Base-by-base conservation (phyloP, 2,797 vertebrate species). In the Champsocephalus gunnari region DNA sequence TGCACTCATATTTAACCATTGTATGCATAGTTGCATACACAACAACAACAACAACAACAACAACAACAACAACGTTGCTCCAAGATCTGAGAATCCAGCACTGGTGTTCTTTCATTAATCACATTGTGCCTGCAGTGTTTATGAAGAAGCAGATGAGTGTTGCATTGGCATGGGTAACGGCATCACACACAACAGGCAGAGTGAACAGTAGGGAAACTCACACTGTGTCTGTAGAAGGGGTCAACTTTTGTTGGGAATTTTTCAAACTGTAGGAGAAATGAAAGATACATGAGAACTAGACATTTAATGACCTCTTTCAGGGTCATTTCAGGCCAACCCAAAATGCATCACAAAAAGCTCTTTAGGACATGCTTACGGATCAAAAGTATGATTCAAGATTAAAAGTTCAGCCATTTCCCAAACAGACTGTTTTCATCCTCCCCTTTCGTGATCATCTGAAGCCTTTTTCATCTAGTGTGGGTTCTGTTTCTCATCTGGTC, bases 231-330 rank as follows among this genome's bases (percentile, higher is more conserved):
- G 96, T 99, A 98, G 96, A 99, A 99, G 86, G 96, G 97, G 94
- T 99, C 98, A 86, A 98, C 96, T 96, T 99, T 99, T 93, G 97
- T 96, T 91, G 98, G 97, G 93, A 97, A 99, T 97, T 99, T 99
- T 87, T 99, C 98, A 97, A 99, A 99, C 98, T 99, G 97, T 85
- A 95, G 84, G 78, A 90, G 82, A 89, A 88, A 92, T 8, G 54
- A 93, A 73, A 92, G 75, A 89, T 48, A 83, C 65, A 80, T 4
- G 17, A 75, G 41, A 43, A 72, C 41, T 54, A 13, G 2, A 70
- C 45, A 64, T 10, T 19, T 12, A 17, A 2, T 0, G 10, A 19
- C 14, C 32, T 67, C 47, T 65, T 34, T 66, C 51, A 28, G 28
- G 64, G 59, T 72, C 24, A 76, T 66, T 58, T 70, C 21, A 80